Evolutionary conservation across 1,140 invertebrate genomes (phyloP).

Genomic region (Oryzaephilus surinamensis): DNA sequence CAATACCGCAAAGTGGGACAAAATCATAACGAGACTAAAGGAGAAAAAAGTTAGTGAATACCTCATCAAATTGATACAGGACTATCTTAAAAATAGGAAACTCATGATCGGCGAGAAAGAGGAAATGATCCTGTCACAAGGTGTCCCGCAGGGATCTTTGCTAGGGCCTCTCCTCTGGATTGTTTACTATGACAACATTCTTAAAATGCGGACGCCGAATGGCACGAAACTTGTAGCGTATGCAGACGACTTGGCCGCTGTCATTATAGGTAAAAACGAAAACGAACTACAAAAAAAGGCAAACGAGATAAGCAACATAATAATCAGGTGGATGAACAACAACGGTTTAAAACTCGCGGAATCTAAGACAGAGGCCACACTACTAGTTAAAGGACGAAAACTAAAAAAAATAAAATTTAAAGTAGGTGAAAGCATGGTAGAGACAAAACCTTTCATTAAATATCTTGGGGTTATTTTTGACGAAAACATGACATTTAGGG

Average conservation of each 20-base stretch:
- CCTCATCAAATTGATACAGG: too few relatives aligned
- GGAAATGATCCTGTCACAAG: too few relatives aligned
- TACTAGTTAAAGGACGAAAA: slow-evolving; percentile 10
- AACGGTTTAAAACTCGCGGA: slow-evolving; percentile 15
- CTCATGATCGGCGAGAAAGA: too few relatives aligned
- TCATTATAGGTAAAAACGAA: slow-evolving; percentile 9
- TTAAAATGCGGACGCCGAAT: slow-evolving; percentile 13
- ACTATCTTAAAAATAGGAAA: too few relatives aligned
- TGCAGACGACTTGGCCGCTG: slow-evolving; percentile 24
- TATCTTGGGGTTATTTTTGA: slow-evolving; percentile 20
- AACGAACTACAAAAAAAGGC: slow-evolving; percentile 5
- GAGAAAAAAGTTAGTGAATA: too few relatives aligned
- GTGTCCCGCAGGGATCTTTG: slow-evolving; percentile 32
- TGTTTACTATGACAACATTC: slow-evolving; percentile 24
- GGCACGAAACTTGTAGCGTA: slow-evolving; percentile 19
- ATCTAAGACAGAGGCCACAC: slow-evolving; percentile 18
- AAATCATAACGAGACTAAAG: too few relatives aligned
- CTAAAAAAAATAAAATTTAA: background rate
- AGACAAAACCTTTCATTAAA: slow-evolving; percentile 8
- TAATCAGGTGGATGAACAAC: background rate
- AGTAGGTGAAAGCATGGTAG: slow-evolving; percentile 1
- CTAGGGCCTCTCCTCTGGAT: slow-evolving; percentile 31
- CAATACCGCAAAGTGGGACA: too few relatives aligned
- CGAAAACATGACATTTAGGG: slow-evolving; percentile 8
- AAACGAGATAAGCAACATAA: background rate